A percentile compares a stretch with the other conserved stretches of the same genome.
Evolutionary conservation across 2,113 vertebrate genomes (phyloP).

Genomic region (Porphyrio hochstetteri): DNA sequence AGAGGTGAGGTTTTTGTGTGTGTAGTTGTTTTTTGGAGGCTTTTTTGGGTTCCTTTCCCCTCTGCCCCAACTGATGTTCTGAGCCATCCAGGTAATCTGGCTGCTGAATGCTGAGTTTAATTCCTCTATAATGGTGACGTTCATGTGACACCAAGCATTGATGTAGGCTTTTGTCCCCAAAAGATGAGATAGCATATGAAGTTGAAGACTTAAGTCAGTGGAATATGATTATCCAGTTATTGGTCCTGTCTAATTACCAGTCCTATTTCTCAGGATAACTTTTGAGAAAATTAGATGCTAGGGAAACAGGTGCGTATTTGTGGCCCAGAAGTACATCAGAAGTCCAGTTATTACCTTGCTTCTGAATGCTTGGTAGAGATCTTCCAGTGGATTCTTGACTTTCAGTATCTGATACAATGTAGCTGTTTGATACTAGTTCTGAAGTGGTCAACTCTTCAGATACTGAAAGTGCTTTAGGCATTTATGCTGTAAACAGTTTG

Average conservation of each 20-base stretch:
- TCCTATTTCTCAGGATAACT: neutral
- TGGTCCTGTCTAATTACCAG: neutral
- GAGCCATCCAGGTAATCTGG: neutral
- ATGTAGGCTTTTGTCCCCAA: neutral
- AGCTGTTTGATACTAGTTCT: neutral
- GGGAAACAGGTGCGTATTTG: neutral
- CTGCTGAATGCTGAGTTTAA: neutral
- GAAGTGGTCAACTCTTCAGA: neutral
- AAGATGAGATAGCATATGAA: neutral
- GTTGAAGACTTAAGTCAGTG: neutral
- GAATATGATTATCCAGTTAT: neutral
- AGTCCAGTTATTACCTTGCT: neutral
- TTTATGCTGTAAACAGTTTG: neutral
- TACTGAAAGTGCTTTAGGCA: neutral
- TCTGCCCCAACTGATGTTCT: neutral
- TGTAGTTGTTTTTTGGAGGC: no score
- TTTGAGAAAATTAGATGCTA: neutral
- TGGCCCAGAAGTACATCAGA: neutral
- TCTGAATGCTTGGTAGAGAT: neutral
- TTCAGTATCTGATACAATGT: neutral
- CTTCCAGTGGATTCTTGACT: neutral
- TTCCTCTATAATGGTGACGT: neutral
- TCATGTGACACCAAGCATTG: neutral
- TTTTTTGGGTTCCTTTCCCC: no score
- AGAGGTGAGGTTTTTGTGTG: neutral